phyloP scores from a whole-genome alignment of 2,797 vertebrate species.

The Podarcis siculus region DNA sequence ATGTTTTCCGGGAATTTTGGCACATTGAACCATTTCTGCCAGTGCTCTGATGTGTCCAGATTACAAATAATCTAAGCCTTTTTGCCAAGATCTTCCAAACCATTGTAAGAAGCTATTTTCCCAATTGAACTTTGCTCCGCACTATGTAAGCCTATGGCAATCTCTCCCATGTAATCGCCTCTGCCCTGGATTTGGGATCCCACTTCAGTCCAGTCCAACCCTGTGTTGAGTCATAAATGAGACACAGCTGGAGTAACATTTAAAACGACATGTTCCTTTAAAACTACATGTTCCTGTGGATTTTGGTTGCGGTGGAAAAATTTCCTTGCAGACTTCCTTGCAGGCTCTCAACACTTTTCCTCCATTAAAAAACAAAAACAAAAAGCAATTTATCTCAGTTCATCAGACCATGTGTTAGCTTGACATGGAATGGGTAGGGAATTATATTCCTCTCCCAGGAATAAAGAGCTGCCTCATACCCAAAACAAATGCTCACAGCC shows the following conservation, averaged over 20 bases:
- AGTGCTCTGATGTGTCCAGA: background rate
- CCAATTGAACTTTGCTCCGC: background rate
- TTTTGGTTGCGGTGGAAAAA: constrained; percentile 57
- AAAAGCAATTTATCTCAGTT: constrained; percentile 23
- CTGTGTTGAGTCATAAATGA: background rate
- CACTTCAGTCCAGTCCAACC: background rate
- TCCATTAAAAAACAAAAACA: constrained; percentile 5
- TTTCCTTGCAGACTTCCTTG: background rate
- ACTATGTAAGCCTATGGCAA: background rate
- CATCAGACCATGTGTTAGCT: background rate
- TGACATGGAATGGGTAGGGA: background rate
- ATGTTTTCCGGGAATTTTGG: background rate
- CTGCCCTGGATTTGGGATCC: background rate
- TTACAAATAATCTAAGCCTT: background rate
- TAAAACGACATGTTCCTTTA: background rate
- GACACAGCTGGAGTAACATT: background rate
- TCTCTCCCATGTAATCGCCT: background rate
- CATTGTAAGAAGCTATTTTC: background rate
- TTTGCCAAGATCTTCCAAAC: background rate
- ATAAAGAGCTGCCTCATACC: background rate
- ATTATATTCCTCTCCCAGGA: background rate
- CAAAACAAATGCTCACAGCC: background rate
- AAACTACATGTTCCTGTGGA: accelerated
- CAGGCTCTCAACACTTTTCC: no score
- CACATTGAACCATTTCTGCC: background rate